Evolutionary conservation across 2,888 invertebrate species (phyloP).

Genomic region (Alcis repandata): DNA sequence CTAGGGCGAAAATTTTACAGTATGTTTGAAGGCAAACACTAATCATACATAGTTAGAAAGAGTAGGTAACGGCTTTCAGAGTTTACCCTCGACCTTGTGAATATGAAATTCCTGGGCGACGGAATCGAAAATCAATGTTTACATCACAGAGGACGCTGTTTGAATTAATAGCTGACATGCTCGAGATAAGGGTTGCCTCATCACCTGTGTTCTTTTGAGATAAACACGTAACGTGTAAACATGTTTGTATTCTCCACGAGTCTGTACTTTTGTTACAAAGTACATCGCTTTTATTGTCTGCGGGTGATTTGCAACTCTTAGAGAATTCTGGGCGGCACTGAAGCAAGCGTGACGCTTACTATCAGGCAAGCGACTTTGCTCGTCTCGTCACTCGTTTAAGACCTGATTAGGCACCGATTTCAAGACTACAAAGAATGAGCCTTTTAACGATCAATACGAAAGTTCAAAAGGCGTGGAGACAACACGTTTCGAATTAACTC

Average conservation of each 20-base stretch:
- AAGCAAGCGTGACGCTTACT: too few relatives aligned
- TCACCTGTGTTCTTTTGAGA: constrained; percentile 1
- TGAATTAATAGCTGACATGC: constrained; percentile 18
- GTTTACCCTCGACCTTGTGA: constrained; percentile 10
- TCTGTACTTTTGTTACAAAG: too few relatives aligned
- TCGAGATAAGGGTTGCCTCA: constrained; percentile 11
- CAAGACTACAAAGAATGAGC: too few relatives aligned
- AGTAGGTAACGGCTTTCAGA: background rate
- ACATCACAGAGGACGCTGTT: constrained; percentile 27
- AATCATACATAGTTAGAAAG: background rate
- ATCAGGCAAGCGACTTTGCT: too few relatives aligned
- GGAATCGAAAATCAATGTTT: constrained; percentile 39
- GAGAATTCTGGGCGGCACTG: too few relatives aligned
- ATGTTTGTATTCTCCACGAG: background rate
- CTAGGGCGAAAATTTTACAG: background rate
- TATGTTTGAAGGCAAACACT: background rate
- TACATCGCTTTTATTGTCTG: too few relatives aligned
- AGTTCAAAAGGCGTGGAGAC: constrained; percentile 24
- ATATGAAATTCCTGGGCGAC: background rate
- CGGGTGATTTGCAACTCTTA: too few relatives aligned
- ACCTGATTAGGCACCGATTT: too few relatives aligned
- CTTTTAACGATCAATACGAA: constrained; percentile 20
- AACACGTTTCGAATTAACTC: constrained; percentile 28
- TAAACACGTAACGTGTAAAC: background rate
- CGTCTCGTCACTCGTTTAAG: too few relatives aligned